Evolutionary conservation across 1,140 invertebrate genomes (phyloP).

Genomic region (Heliothis virescens): DNA sequence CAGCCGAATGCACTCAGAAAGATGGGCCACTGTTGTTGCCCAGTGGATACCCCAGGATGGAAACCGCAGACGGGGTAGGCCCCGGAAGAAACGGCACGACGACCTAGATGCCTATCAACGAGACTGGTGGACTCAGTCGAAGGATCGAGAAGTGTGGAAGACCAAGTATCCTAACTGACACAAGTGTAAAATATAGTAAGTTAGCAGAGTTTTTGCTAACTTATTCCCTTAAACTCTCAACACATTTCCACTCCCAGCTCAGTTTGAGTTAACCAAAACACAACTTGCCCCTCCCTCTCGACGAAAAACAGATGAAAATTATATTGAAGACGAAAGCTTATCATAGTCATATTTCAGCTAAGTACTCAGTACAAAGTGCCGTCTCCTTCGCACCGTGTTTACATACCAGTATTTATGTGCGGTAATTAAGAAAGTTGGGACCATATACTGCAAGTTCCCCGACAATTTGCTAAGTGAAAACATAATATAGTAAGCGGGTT

Average conservation of each 20-base stretch:
- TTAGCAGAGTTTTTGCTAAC: too few species aligned
- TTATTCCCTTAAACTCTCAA: too few species aligned
- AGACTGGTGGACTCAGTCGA: too few species aligned
- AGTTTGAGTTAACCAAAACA: constrained; percentile 1
- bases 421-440: constrained; percentile 43
- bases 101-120: too few species aligned
- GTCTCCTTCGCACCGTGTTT: constrained; percentile 28
- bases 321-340: constrained; percentile 8
- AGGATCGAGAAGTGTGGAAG: too few species aligned
- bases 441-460: constrained; percentile 19
- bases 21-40: too few species aligned
- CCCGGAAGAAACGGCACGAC: too few species aligned
- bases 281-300: neutral
- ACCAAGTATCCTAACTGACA: too few species aligned
- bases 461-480: constrained; percentile 39
- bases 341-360: constrained; percentile 35
- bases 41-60: too few species aligned
- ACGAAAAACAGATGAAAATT: constrained; percentile 2
- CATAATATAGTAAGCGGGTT: constrained; percentile 17
- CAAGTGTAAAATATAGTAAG: too few species aligned
- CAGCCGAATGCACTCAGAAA: too few species aligned
- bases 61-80: too few species aligned
- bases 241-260: neutral
- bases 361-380: constrained; percentile 24
- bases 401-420: constrained; percentile 41